Conservation (phyloP, 2,113 vertebrate genomes). For the Mugil cephalus region DNA sequence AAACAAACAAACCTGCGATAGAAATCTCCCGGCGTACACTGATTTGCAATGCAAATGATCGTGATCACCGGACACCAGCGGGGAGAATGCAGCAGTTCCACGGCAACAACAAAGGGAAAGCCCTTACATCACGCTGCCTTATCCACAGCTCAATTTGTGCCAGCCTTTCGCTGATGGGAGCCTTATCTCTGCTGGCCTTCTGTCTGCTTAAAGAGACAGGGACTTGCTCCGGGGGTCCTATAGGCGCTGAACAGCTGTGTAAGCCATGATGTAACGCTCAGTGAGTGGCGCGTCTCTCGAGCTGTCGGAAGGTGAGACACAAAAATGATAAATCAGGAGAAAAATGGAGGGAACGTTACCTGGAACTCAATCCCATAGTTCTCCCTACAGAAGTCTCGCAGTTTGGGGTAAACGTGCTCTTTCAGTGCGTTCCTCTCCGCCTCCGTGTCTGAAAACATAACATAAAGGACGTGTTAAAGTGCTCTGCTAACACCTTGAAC, state of each 20-base stretch:
- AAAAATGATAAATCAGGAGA: background rate
- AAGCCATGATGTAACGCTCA: constrained; percentile 12
- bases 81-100: constrained; percentile 45
- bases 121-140: constrained; percentile 33
- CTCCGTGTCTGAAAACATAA: constrained; percentile 89
- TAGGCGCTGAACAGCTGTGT: constrained; percentile 7
- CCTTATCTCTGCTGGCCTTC: constrained; percentile 76
- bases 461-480: constrained; percentile 12
- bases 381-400: constrained; percentile 99
- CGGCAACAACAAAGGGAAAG: constrained; percentile 68
- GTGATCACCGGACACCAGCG: constrained; percentile 51
- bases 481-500: background rate
- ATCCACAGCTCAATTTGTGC: constrained; percentile 54
- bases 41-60: constrained; percentile 84
- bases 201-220: constrained; percentile 51
- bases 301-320: background rate
- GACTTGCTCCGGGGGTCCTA: constrained; percentile 25
- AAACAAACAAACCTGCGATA: constrained; percentile 72
- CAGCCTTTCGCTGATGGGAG: constrained; percentile 37
- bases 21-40: constrained; percentile 56
- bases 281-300: background rate
- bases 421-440: constrained; percentile 95
- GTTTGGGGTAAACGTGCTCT: constrained; percentile 97
- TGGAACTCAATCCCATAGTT: constrained; percentile 99
- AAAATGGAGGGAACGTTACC: constrained; percentile 80